Base-by-base conservation (phyloP, 1,140 invertebrate species). In the Penaeus vannamei region DNA sequence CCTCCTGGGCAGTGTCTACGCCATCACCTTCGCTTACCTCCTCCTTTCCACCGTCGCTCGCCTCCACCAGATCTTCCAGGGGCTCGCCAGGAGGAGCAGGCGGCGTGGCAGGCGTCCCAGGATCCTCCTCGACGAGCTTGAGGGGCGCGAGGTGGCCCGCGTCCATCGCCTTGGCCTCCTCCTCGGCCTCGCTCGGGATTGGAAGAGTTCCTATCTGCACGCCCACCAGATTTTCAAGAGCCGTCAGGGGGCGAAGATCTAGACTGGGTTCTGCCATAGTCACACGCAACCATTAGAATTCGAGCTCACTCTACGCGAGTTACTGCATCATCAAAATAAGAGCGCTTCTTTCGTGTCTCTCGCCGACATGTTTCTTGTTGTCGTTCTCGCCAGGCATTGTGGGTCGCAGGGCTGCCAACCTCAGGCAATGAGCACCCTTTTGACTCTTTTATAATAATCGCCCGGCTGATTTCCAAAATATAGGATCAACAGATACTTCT, bases 331-430 rank as follows among this genome's bases (percentile, higher is more conserved):
- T 66, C 64, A 85, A 79, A 89, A 88, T 76, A 46, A 26, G 46
- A 76, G 69, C 32, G 82, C 69, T 42, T 89, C 79, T 20, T 72
- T 19, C n/a, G 36, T 53, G 69, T 60, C 69, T 77, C 77, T 22
- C 62, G 62, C 90, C 90, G 90, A 90, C 90, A 90, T 90, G 90
- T 90, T 87, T 87, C 90, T 90, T 90, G 90, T 90, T 90, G 90
- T 90, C 87, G 85, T 87, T 42, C 66, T 62, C 69, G 76, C 66
- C 81, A 61, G 86, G 87, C 62, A 90, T 87, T 90, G 85, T 77
- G 66, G 66, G 86, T 79, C 32, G 42, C 72, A 87, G 77, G 76
- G 14, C 81, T 53, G 36, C 82, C 82, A 85, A 20, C 76, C 14
- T 10, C 19, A 3, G 53, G 8, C 10, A 7, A 29, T 32, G 59